Conservation (phyloP, 2,888 invertebrate species). For the Trissolcus japonicus region DNA sequence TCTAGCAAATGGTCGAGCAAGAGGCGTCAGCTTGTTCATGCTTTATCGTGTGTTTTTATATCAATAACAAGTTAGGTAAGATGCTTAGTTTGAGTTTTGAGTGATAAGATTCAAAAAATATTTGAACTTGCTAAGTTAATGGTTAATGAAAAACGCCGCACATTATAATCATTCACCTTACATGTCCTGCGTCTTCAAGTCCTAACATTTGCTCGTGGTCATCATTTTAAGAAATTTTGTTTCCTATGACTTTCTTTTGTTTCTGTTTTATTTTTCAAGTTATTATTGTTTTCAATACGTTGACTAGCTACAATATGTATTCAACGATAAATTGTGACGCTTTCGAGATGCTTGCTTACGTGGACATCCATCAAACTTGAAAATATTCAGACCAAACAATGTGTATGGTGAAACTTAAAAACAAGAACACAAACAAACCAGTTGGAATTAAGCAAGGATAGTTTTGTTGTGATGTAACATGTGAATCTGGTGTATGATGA, state of each 20-base stretch:
- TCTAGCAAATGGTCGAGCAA: conserved; percentile 1
- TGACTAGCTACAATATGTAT: conserved; percentile 27
- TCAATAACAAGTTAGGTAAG: too few species aligned
- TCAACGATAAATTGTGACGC: conserved; percentile 52
- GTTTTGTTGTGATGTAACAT: conserved; percentile 23
- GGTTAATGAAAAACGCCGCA: conserved; percentile 11
- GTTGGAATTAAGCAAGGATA: conserved; percentile 45
- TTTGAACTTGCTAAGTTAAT: too few species aligned
- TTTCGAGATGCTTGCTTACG: conserved; percentile 52
- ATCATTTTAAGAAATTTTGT: too few species aligned
- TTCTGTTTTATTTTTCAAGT: conserved; percentile 4
- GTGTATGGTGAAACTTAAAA: conserved; percentile 48
- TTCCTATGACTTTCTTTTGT: conserved; percentile 2
- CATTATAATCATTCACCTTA: conserved; percentile 45
- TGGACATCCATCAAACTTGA: conserved; percentile 53
- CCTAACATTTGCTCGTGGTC: conserved; percentile 29
- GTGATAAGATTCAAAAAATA: too few species aligned
- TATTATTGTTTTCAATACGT: conserved; percentile 2
- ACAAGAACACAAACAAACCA: conserved; percentile 52
- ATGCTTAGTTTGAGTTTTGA: too few species aligned
- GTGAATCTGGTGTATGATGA: conserved; percentile 38
- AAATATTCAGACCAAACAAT: conserved; percentile 54
- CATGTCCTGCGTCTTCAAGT: conserved; percentile 36
- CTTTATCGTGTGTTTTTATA: too few species aligned
- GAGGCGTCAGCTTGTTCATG: not conserved